Evolutionary conservation across 2,797 vertebrate genomes (phyloP), one percentile per base, ranked within the genome.

Genomic region (Megalops cyprinoides): DNA sequence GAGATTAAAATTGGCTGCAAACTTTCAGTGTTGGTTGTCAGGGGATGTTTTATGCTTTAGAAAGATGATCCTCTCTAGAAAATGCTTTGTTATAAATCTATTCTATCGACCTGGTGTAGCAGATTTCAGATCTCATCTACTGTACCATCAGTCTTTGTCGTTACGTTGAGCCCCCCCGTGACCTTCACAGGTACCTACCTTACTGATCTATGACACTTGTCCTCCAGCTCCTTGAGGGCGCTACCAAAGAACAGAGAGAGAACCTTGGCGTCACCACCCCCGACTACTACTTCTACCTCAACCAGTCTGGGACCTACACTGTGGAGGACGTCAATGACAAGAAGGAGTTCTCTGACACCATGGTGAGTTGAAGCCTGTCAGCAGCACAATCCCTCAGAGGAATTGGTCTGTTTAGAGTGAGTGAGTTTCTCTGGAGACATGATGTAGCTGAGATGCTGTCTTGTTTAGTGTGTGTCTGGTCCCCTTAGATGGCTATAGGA

Each of bases 211-310:
- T 74, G 12, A 42, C 49, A 62, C 83, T 14, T 79, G 18, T 44
- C 20, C 79, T 71, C 77, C 87, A 96, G 96, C 85, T 96, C 71
- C 79, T 96, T 82, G 84, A 85, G 34, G 96, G 95, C 0, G 93
- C 93, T 0, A 90, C 77, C 0, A 34, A 76, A 10, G 93, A 94
- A 77, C 94, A 96, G 85, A 89, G 92, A 76, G 95, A 96, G 86
- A 95, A 95, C 86, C 89, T 96, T 5, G 96, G 96, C 0, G 78
- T 96, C 82, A 96, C 95, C 0, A 88, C 91, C 28, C 92, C 96
- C 0, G 95, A 96, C 82, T 96, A 96, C 82, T 96, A 96, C 84
- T 89, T 75, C 79, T 96, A 96, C 87, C 92, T 96, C 82, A 96
- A 96, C 89, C 96, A 96, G 76, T 95, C 95, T 1, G 93, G 90